Evolutionary conservation across 2,888 invertebrate genomes (phyloP), one percentile per base, ranked within the genome.

Genomic region (Ophion slaviceki): DNA sequence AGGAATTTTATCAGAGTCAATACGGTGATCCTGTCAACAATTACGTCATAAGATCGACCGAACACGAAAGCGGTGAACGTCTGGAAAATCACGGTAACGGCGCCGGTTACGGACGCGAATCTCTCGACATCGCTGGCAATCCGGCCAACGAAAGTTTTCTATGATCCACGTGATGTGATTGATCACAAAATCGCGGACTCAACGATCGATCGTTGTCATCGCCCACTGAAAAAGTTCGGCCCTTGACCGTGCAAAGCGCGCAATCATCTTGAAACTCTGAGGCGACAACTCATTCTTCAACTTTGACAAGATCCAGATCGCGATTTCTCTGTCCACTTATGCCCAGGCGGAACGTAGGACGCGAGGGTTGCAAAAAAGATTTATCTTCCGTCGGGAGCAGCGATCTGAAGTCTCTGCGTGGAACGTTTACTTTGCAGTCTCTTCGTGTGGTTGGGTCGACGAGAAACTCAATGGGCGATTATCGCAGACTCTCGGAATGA

Each of bases 1-100:
- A 98, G 91, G 98, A 98, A 93, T 98, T 98, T 94, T 98, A 98
- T 92, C 98, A 98, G 92, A 98, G 97, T 92, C 98, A 98, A 93
- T 98, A 98, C 92, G 98, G 98, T 6, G 97, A 97, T 90, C 98
- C 98, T 1, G 96, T 96, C 66, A 96, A 96, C 91, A 93, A 93
- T 66, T 94, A 94, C 85, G 95, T 94, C 3, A 95, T 95, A 87
- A 94, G 95, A 88, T 94, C 95, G 0, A 94, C 94, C 6, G 95
- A 92, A 24, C 80, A 88, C 74, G 91, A 92, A 57, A 93, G 88
- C 87, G 88, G 90, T 89, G 90, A 94, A 91, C 90, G 92, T 86
- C 84, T 95, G 89, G 93, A 95, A 84, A 95, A 96, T 88, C 96
- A 96, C 3, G 96, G 96, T 89, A 95, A 95, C 20, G 64, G 24